Base-by-base conservation (phyloP, 2,888 invertebrate genomes). In the Plebejus melissa region DNA sequence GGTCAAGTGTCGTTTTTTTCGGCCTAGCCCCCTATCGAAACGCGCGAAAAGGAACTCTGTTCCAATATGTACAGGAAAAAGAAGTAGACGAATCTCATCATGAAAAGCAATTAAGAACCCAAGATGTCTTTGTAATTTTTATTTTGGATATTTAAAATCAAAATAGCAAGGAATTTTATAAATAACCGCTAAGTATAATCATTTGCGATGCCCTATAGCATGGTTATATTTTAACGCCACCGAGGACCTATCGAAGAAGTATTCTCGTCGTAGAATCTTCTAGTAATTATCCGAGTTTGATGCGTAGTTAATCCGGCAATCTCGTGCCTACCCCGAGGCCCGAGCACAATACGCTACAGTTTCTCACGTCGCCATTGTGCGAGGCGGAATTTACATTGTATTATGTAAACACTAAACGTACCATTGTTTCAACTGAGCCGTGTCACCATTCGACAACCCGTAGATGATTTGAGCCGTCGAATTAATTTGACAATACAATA, bases 281-380 rank as follows among this genome's bases (percentile, higher is more conserved):
- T 32, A 36, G 13, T 32, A 65, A 65, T 36, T 5, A 65, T 65
- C 36, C 65, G 4, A 36, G 65, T 16, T 41, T 70, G 41, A 70
- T 70, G n/a, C 41, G 41, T 71, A 13, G 69, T 32, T 22, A 36
- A 74, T n/a, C 76, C 70, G 58, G 32, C 71, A 58, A 75, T 75
- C 58, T 58, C 41, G 36, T 57, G 75, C 57, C 78, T 78, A 77
- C 77, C 76, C 78, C 78, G 78, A 46, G 80, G 77, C 76, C 78
- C 78, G 78, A 46, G 80, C 78, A 87, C 87, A 88, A 86, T 85
- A 82, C 83, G 84, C 79, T 86, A 86, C 82, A 82, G 81, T 85
- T 90, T 90, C 90, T 84, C 90, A 90, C 88, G 87, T 78, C 77
- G 71, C 77, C 76, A 81, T 80, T 80, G 80, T 78, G 60, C 78